Evolutionary conservation across 2,797 vertebrate genomes (phyloP).

Genomic region (Smutsia gigantea): DNA sequence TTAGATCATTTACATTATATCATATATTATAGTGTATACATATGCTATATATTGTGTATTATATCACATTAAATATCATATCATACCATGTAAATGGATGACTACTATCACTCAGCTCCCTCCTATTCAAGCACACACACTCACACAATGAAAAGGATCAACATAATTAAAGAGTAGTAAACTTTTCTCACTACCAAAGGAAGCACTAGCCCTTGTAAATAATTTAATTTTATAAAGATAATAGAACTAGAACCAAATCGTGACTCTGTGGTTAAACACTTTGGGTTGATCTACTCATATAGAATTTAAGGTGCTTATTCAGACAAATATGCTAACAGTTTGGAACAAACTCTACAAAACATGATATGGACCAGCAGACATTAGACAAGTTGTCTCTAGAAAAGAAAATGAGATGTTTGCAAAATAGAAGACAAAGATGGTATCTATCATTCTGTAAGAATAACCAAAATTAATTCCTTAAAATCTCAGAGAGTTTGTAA

Average conservation of each 20-base stretch:
- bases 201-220: background rate
- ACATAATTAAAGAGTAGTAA: background rate
- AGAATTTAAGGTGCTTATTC: background rate
- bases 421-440: background rate
- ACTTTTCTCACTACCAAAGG: background rate
- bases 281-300: background rate
- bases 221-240: background rate
- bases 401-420: background rate
- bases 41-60: background rate
- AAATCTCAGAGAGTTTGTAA: background rate
- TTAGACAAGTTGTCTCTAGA: background rate
- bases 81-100: background rate
- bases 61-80: background rate
- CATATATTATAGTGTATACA: background rate
- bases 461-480: slow-evolving; percentile 49
- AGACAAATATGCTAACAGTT: background rate
- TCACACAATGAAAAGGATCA: background rate
- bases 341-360: background rate
- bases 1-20: background rate
- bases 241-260: background rate
- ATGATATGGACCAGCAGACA: background rate
- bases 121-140: background rate
- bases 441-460: slow-evolving; percentile 1
- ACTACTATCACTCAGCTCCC: background rate
- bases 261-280: background rate